Evolutionary conservation across 2,888 invertebrate species (phyloP).

Genomic region (Sussaba pulchella): DNA sequence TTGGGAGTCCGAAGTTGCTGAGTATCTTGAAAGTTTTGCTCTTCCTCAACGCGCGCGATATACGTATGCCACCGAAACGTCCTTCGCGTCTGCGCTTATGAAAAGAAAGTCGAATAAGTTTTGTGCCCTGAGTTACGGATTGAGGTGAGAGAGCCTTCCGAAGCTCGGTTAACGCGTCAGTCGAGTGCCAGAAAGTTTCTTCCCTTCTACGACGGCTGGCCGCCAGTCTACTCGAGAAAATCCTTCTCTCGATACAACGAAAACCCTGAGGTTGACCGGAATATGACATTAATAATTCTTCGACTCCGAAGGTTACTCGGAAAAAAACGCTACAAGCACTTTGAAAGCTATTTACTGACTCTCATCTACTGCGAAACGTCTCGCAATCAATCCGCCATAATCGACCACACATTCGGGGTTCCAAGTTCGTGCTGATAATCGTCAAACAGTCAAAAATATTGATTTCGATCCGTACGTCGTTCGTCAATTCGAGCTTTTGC

Average conservation of each 20-base stretch:
- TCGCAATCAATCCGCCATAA: slow-evolving; percentile 22
- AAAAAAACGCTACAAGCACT: background rate
- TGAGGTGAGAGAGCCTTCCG: background rate
- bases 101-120: slow-evolving; percentile 53
- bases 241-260: slow-evolving; percentile 17
- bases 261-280: slow-evolving; percentile 18
- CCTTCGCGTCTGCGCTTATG: slow-evolving; percentile 42
- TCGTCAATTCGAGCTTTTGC: slow-evolving; percentile 49
- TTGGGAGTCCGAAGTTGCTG: slow-evolving; percentile 33
- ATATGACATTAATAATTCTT: slow-evolving; percentile 35
- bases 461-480: slow-evolving; percentile 12
- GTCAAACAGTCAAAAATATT: slow-evolving; percentile 23
- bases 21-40: slow-evolving; percentile 34
- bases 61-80: slow-evolving; percentile 29
- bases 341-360: background rate
- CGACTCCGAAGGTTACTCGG: background rate
- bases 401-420: slow-evolving; percentile 30
- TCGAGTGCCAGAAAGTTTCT: slow-evolving; percentile 39
- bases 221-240: slow-evolving; percentile 16
- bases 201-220: slow-evolving; percentile 5
- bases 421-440: slow-evolving; percentile 51
- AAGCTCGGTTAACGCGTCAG: slow-evolving; percentile 51
- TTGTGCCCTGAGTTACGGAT: slow-evolving; percentile 28
- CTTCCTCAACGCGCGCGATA: slow-evolving; percentile 10
- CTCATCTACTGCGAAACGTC: slow-evolving; percentile 28